Evolutionary conservation across 2,113 vertebrate genomes (phyloP), one percentile per base, ranked within the genome.

Genomic region (Helogale parvula): DNA sequence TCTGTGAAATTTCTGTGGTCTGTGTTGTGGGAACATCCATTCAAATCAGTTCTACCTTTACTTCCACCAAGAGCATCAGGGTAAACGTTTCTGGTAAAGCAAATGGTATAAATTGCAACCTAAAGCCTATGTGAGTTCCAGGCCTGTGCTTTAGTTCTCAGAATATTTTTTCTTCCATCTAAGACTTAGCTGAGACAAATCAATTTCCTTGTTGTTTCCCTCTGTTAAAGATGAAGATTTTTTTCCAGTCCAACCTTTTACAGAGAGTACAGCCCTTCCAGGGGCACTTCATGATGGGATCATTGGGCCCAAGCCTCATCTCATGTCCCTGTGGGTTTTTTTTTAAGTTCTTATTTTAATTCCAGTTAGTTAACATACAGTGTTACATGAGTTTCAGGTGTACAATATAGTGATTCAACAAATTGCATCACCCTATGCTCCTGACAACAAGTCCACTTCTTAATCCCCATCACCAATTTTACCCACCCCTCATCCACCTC

Each of bases 81-180:
- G 33, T 63, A 71, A 77, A 71, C 1, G 1, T 80, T 94, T 27
- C 45, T 16, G 35, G 38, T 72, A 54, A 92, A 72, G 35, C 35
- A 96, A 4, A 66, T 80, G 74, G 47, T 72, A 45, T 74, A 94
- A 91, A 93, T 83, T 90, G 66, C 82, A 97, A 92, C 9, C 9
- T 38, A 80, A 92, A 97, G 65, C 23, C 27, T 57, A 86, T 25
- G 19, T 77, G 69, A 79, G 33, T 80, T 85, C 47, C 63, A 54
- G 29, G 41, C 35, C 31, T 96, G 50, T 84, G 50, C 29, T 71
- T 88, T 71, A 71, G 83, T 96, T 88, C 35, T 79, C 31, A 74
- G 12, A 88, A 31, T 57, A 77, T 66, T 47, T 82, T 76, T 94
- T 65, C 68, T 95, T 88, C 41, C 31, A 95, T 23, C 23, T 90